phyloP scores from a whole-genome alignment of 2,888 invertebrate species.

The Sesia apiformis region DNA sequence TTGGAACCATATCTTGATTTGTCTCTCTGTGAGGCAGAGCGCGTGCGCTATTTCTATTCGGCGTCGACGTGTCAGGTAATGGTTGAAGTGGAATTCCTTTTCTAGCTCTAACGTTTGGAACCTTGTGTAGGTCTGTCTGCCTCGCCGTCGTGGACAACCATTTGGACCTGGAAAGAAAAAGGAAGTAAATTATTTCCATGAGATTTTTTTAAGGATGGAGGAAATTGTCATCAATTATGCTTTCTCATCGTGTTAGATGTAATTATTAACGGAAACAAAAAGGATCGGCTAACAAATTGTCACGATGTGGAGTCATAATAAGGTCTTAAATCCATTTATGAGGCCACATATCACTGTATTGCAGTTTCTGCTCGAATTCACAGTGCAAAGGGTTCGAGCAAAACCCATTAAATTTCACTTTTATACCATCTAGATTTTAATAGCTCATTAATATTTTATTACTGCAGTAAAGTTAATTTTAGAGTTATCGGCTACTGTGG shows the following conservation, averaged over 20 bases:
- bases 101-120: conserved; percentile 98
- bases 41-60: conserved; percentile 98
- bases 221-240: neutral
- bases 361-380: conserved; percentile 41
- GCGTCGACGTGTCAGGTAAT: conserved; percentile 95
- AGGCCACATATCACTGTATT: conserved; percentile 51
- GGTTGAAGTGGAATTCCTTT: conserved; percentile 99
- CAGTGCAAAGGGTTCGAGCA: conserved; percentile 46
- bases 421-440: conserved; percentile 70
- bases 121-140: conserved; percentile 97
- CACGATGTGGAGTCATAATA: neutral
- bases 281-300: neutral
- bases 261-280: neutral
- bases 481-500: conserved; percentile 64
- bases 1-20: conserved; percentile 98
- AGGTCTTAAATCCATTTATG: conserved; percentile 51
- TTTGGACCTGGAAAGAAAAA: conserved; percentile 88
- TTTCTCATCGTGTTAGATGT: neutral
- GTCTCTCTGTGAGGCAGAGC: conserved; percentile 95
- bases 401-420: conserved; percentile 69
- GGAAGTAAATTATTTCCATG: neutral
- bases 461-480: conserved; percentile 66
- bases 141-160: conserved; percentile 94
- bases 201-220: too few relatives aligned
- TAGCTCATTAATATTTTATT: conserved; percentile 70